Conservation (phyloP, 2,888 invertebrate species). For the Rhamnusium bicolor region DNA sequence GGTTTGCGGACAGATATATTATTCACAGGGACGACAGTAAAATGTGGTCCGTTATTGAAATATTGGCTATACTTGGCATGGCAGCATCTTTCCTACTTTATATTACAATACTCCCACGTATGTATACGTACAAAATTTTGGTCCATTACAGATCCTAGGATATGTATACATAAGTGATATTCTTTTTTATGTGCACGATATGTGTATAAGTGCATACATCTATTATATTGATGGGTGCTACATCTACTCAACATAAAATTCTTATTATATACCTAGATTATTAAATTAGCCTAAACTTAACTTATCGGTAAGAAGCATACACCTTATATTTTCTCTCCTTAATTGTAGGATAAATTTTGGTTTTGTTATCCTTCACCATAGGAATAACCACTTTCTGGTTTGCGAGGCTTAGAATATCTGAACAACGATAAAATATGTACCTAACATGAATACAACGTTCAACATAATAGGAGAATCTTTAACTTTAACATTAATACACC, state of each 20-base stretch:
- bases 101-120: background rate
- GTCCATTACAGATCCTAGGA: slow-evolving; percentile 29
- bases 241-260: background rate
- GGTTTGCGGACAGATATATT: background rate
- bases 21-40: too few relatives aligned
- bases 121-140: slow-evolving; percentile 28
- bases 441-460: background rate
- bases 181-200: slow-evolving; percentile 20
- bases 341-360: background rate
- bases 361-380: background rate
- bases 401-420: background rate
- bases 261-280: background rate
- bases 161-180: slow-evolving; percentile 32
- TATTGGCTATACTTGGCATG: background rate
- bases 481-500: too few relatives aligned
- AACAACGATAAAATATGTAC: background rate
- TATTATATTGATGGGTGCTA: background rate
- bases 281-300: background rate
- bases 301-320: background rate
- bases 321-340: slow-evolving; percentile 13
- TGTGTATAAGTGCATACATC: slow-evolving; percentile 24
- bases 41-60: background rate
- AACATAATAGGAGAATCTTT: background rate
- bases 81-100: background rate
- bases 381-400: background rate